Evolutionary conservation across 2,888 invertebrate species (phyloP).

Genomic region (Macrostomum cliftonense): DNA sequence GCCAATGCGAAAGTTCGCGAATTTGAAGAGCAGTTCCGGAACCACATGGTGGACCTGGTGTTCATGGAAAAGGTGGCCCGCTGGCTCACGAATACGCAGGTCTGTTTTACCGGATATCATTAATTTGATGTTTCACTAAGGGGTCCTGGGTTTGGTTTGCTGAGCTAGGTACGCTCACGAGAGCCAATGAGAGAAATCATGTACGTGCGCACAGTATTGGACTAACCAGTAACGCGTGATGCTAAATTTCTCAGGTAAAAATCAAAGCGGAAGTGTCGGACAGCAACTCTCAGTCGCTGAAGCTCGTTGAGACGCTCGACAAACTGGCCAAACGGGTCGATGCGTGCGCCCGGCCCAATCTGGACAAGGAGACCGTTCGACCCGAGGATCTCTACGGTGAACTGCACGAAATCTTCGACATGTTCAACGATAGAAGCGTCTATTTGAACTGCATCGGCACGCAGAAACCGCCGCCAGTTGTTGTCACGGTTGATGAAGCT

Average conservation of each 20-base stretch:
- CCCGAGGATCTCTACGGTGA: constrained; percentile 22
- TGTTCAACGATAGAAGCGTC: constrained; percentile 20
- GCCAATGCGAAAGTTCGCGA: constrained; percentile 28
- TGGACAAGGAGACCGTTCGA: constrained; percentile 31
- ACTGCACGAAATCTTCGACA: constrained; percentile 21
- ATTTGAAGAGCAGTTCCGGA: constrained; percentile 37
- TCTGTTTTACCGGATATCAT: not conserved
- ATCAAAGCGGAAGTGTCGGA: constrained; percentile 34
- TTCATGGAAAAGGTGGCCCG: constrained; percentile 36
- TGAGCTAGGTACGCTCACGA: too few relatives aligned
- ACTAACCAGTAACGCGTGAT: not conserved
- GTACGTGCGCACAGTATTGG: not conserved
- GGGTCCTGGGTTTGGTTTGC: too few relatives aligned
- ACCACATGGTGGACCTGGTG: constrained; percentile 34
- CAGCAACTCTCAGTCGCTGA: constrained; percentile 29
- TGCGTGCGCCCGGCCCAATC: constrained; percentile 28
- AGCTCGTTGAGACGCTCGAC: constrained; percentile 21
- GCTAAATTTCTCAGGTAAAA: constrained; percentile 18
- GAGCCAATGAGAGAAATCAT: too few relatives aligned
- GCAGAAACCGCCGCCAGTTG: not conserved
- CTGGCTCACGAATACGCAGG: constrained; percentile 35
- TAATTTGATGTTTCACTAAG: too few relatives aligned
- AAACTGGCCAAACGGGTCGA: constrained; percentile 25
- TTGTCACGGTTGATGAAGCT: too few relatives aligned
- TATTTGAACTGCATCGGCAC: constrained; percentile 24